Evolutionary conservation across 2,888 invertebrate genomes (phyloP), one percentile per base, ranked within the genome.

Genomic region (Terebella lapidaria): DNA sequence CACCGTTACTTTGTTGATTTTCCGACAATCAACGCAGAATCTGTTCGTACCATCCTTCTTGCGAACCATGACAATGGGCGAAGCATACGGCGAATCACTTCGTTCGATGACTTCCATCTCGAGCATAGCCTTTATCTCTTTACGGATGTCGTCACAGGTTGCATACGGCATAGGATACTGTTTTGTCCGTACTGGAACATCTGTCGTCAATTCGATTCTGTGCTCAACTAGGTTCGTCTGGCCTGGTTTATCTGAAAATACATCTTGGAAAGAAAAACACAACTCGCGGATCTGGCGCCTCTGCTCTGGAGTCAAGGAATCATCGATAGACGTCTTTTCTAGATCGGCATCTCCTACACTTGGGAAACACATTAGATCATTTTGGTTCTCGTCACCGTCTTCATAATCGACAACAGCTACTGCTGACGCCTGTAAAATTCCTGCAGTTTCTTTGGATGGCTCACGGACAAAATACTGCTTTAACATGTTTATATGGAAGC

Each of bases 401-500:
- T n/a, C 10, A 35, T 35, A 15, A n/a, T 35, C 42, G 10, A n/a
- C 42, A 35, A n/a, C n/a, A 35, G 42, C 42, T 15, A n/a, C 42
- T 15, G 10, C 42, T 15, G n/a, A 10, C n/a, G n/a, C n/a, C 42
- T 35, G 42, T 35, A 35, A 35, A 15, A 35, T 35, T 15, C 10
- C 10, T 35, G 10, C 42, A 35, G 42, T 15, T n/a, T 15, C 42
- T 10, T 35, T 35, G n/a, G 42, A 35, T 35, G 10, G n/a, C 5
- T 10, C 22, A 5, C 49, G 10, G 22, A 15, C 22, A 22, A n/a
- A 22, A 22, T 49, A 49, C 5, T 56, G 10, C 22, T 56, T 56
- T 26, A 56, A 22, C 51, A 57, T 51, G 30, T 57, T 57, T 3
- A 29, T 29, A 45, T 57, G 57, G 24, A 52, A 57, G 15, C n/a